Base-by-base conservation (phyloP, 1,140 invertebrate species). In the Limonius californicus region DNA sequence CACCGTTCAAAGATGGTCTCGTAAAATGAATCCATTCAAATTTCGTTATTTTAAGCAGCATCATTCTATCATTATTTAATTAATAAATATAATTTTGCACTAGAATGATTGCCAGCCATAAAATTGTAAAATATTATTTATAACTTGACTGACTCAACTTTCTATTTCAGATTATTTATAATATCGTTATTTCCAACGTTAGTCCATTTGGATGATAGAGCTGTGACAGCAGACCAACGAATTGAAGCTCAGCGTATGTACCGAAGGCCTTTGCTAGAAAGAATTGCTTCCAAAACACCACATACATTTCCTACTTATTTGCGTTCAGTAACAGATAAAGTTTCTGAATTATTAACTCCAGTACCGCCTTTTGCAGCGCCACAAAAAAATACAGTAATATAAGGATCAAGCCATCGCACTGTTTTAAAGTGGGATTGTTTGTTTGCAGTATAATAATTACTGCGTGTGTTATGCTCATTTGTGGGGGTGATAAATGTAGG, bases 161-260 rank as follows among this genome's bases (percentile, higher is more conserved):
- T 59, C 71, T 57, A 60, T 78, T 80, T 1, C 69, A 87, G 86
- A 68, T 77, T 88, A n/a, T 89, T 85, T 72, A 80, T 88, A 6
- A 84, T 89, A 70, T 88, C 86, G 0, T 81, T 85, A 71, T 87
- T 90, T 68, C 82, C 84, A 1, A 78, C 78, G 1, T 73, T 89
- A 15, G 66, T 81, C 3, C 85, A 89, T 68, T 75, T 89, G 62
- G 87, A 90, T 70, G 87, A 88, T 70, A 74, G 83, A 54, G 70
- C 72, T 32, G 81, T 89, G 2, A 87, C 84, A 1, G 65, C 77
- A 2, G 84, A 87, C 64, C 85, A 89, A 71, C 71, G 78, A 23
- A 30, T 72, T 8, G 85, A 89, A 72, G 83, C 87, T 0, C 76
- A 79, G 42, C 75, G 85, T 57, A 70, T 89, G 1, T 88, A 84